Evolutionary conservation across 1,140 invertebrate genomes (phyloP), one percentile per base, ranked within the genome.

Genomic region (Telenomus remus): DNA sequence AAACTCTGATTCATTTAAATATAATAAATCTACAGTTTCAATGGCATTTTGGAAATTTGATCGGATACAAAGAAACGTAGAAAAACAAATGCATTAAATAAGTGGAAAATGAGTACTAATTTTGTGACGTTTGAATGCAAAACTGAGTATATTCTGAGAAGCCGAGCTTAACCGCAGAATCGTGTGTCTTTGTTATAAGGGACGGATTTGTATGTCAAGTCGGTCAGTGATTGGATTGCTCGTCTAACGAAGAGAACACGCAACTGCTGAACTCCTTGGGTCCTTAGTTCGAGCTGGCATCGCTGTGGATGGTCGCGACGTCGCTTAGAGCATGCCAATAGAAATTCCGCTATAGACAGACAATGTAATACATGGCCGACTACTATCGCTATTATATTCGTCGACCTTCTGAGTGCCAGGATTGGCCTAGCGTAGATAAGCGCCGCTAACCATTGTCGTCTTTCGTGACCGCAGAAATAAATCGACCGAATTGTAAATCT

Each of bases 161-260:
- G 19, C 1, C 19, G 19, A 3, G 19, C 19, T n/a, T 70, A 59
- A 61, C 68, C 59, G 56, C 51, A 39, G 54, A 71, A 60, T 69
- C 65, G 60, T 37, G 59, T 57, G 53, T 64, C 53, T 59, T 19
- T 55, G 48, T 54, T 60, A 47, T 27, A 27, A 27, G 19, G 19
- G 6, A 27, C 19, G 48, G 33, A 39, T 57, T 71, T 56, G 15
- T 46, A 37, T 37, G 49, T 37, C 13, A 35, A 55, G 44, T 46
- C 16, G 39, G 35, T 43, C 14, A 12, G 60, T 51, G 66, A 61
- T 70, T 65, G 70, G 68, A 74, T 71, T 80, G 72, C 76, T 82
- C 82, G 76, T 66, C 79, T 66, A 66, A 71, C 75, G 48, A 78
- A 57, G 72, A 65, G 69, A 81, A 77, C 82, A 84, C 83, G 82